phyloP scores from a whole-genome alignment of 2,797 vertebrate species.

The Petrocephalus sullivani region DNA sequence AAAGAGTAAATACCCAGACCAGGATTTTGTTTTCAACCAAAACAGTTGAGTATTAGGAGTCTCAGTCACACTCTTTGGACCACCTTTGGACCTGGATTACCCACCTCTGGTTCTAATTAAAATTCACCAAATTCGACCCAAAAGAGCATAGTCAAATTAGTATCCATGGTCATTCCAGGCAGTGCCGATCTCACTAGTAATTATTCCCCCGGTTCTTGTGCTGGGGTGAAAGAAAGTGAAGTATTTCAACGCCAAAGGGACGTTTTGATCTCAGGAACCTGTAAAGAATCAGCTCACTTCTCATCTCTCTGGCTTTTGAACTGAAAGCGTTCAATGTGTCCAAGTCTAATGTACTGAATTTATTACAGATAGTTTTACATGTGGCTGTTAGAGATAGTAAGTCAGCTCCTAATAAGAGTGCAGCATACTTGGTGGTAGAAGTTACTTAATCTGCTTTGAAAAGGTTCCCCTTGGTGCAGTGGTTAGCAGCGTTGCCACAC shows the following conservation, averaged over 20 bases:
- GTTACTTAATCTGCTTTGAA: background rate
- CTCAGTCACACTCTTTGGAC: no score
- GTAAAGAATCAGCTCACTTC: background rate
- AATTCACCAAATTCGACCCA: background rate
- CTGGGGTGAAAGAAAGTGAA: background rate
- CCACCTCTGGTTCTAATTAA: background rate
- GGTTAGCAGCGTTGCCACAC: no score
- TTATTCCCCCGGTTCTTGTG: background rate
- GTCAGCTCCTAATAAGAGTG: background rate
- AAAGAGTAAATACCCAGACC: no score
- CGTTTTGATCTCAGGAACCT: background rate
- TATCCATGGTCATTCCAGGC: background rate
- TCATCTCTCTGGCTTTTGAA: background rate
- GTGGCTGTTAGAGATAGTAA: background rate
- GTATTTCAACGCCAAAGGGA: background rate
- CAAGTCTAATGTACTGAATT: background rate
- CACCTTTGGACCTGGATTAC: no score
- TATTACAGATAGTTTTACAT: background rate
- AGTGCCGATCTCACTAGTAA: background rate
- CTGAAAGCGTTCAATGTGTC: background rate
- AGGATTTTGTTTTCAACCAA: no score
- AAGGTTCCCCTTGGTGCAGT: background rate
- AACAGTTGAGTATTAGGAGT: no score
- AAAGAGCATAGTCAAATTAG: background rate
- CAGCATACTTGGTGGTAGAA: background rate